Evolutionary conservation across 2,113 vertebrate genomes (phyloP).

Genomic region (Actinemys pallida): DNA sequence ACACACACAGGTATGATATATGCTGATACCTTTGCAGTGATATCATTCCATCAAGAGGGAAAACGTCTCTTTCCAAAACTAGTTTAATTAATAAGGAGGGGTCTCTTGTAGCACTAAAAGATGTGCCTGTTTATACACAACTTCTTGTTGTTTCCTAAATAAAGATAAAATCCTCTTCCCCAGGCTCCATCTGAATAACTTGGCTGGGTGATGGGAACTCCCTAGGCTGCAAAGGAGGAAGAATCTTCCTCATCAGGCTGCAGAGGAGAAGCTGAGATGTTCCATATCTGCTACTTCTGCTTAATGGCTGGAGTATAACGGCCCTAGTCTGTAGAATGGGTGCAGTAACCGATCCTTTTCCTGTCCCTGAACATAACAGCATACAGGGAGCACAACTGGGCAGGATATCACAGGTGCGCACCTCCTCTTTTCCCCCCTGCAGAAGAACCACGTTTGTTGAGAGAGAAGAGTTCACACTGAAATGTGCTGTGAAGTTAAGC

Average conservation of each 20-base stretch:
- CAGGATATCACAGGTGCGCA: neutral
- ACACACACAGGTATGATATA: neutral
- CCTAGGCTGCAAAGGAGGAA: rapidly evolving
- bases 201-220: rapidly evolving
- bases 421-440: neutral
- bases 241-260: neutral
- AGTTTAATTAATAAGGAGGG: neutral
- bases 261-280: neutral
- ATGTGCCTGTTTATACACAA: neutral
- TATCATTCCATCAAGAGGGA: rapidly evolving
- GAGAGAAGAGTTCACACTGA: neutral
- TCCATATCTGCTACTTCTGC: neutral
- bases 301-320: neutral
- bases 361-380: neutral
- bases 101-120: neutral
- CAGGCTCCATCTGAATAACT: neutral
- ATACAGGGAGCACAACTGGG: neutral
- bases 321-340: neutral
- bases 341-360: rapidly evolving
- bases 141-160: neutral
- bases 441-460: neutral
- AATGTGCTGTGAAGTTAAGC: neutral
- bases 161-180: neutral
- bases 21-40: neutral
- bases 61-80: neutral